Evolutionary conservation across 2,888 invertebrate genomes (phyloP).

Genomic region (Mesodorylaimus sp.): DNA sequence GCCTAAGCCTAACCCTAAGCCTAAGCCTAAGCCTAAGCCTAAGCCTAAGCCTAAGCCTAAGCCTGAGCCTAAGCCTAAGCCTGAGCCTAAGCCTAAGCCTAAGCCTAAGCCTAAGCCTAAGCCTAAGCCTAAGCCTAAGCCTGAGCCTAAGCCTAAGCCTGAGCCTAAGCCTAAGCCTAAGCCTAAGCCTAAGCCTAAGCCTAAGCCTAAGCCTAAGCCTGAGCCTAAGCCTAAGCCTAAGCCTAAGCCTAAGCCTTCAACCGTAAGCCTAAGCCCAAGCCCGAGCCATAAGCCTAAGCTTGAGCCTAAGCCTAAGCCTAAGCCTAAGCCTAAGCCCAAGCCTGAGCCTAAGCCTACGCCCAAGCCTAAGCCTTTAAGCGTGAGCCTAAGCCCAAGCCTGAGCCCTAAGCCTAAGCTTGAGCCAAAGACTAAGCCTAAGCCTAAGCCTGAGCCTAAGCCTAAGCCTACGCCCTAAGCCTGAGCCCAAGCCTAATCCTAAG

Average conservation of each 20-base stretch:
- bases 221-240: conserved; percentile 16
- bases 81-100: conserved; percentile 12
- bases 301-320: conserved; percentile 12
- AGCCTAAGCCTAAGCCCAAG: conserved; percentile 14
- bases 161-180: conserved; percentile 14
- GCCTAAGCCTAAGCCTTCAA: conserved; percentile 11
- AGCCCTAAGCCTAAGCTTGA: conserved; percentile 13
- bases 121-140: conserved; percentile 12
- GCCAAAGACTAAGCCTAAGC: too few relatives aligned
- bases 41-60: too few relatives aligned
- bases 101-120: conserved; percentile 12
- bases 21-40: too few relatives aligned
- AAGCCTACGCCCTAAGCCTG: too few relatives aligned
- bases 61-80: conserved; percentile 8
- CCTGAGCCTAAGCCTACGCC: conserved; percentile 14
- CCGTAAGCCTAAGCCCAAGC: conserved; percentile 14
- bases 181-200: conserved; percentile 14
- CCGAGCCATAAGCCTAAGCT: conserved; percentile 11
- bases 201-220: conserved; percentile 14
- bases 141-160: conserved; percentile 10
- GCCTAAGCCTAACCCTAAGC: conserved; percentile 13
- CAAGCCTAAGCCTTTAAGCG: conserved; percentile 13
- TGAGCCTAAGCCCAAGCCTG: too few relatives aligned
- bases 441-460: conserved; percentile 11
- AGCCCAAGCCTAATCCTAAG: conserved; percentile 11